phyloP scores from a whole-genome alignment of 2,113 vertebrate species.

The Cricetomys ansorgei region DNA sequence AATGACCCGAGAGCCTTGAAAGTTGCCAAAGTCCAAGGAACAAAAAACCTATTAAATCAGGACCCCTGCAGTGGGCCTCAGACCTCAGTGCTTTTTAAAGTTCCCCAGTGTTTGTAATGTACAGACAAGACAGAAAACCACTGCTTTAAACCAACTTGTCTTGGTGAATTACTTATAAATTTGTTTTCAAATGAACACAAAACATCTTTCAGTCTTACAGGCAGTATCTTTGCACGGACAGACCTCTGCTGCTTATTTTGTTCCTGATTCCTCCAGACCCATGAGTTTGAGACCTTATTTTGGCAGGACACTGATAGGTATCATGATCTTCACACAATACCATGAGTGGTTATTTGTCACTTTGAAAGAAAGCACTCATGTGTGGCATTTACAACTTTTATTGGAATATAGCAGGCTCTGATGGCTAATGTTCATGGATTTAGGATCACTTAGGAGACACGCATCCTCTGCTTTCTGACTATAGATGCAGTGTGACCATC shows the following conservation, averaged over 20 bases:
- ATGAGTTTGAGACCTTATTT: background rate
- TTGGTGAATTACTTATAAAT: background rate
- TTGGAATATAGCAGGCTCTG: background rate
- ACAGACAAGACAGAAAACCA: background rate
- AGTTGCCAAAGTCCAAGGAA: background rate
- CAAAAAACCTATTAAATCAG: background rate
- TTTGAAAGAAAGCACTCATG: background rate
- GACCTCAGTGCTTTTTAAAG: background rate
- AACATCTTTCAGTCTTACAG: background rate
- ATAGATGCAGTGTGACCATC: background rate
- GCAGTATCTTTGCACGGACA: background rate
- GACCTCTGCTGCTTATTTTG: background rate
- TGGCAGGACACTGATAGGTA: background rate
- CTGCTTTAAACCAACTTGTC: background rate
- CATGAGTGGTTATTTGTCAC: background rate
- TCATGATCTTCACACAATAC: background rate
- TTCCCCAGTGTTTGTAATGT: background rate
- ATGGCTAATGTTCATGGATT: background rate
- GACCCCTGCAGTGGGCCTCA: background rate
- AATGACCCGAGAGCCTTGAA: background rate
- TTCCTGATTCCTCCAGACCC: background rate
- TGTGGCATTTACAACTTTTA: background rate
- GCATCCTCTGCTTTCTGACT: background rate
- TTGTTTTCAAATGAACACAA: background rate
- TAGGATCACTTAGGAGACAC: background rate